Percentiles rank a stretch among this genome's conserved stretches.
These are phyloP conservation scores for Hyalella azteca DNA, from an alignment of 2,888 invertebrate genomes.

Conservation along the genomic window DNA sequence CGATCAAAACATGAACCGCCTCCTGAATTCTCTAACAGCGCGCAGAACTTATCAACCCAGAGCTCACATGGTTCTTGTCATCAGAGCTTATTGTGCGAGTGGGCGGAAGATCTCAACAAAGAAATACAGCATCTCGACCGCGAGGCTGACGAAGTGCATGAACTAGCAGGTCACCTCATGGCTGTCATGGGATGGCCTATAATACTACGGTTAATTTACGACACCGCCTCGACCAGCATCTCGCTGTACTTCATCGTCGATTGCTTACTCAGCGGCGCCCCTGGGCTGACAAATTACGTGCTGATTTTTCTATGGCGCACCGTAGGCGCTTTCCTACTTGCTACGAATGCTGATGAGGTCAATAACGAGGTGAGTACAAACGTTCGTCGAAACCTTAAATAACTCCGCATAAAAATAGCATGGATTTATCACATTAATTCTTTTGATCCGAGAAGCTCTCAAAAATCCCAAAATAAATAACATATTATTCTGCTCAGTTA, in stretches of 20 bases:
- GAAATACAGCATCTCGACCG: not conserved
- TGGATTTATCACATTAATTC: not conserved
- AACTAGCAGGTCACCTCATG: not conserved
- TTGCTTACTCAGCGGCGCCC: not conserved
- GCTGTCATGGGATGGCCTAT: constrained; percentile 3
- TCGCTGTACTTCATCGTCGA: constrained; percentile 6
- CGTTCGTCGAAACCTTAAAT: too few relatives aligned
- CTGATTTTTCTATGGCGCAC: not conserved
- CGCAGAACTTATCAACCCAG: not conserved
- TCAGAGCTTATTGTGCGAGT: not conserved
- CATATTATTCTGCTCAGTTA: too few relatives aligned
- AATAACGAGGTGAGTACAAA: not conserved
- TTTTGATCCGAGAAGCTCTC: too few relatives aligned
- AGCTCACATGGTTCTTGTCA: not conserved
- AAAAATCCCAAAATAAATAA: too few relatives aligned
- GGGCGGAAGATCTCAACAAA: not conserved
- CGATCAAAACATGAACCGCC: not conserved
- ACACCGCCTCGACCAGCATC: constrained; percentile 1
- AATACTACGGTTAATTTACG: not conserved
- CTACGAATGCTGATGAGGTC: not conserved
- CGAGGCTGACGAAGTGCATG: not conserved
- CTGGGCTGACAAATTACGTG: not conserved
- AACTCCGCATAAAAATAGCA: not conserved
- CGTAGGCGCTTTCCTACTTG: not conserved
- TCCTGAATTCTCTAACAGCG: not conserved